Base-by-base conservation (phyloP, 2,797 vertebrate genomes). In the Diplodus sargus region DNA sequence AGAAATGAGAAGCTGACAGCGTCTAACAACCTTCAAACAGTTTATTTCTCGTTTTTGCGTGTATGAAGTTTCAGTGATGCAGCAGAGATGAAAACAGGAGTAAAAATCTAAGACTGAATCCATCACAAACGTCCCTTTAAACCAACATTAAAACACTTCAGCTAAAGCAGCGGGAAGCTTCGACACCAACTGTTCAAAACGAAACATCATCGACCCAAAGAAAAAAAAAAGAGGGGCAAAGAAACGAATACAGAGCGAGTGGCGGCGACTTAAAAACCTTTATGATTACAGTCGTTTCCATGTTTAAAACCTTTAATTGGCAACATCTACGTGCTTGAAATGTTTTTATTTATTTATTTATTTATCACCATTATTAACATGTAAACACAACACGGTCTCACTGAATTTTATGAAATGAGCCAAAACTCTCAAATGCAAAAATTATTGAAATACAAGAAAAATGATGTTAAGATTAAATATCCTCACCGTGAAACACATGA, bases 31-130 rank as follows among this genome's bases (percentile, higher is more conserved):
- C 92, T 96, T 96, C 94, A 96, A 95, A 83, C 96, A 87, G 93
- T 97, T 97, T 96, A 96, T 97, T 96, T 92, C 94, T 95, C 95
- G 61, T 71, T 79, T 90, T 94, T 96, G 95, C 95, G 95, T 96
- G 94, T 95, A 96, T 96, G 96, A 97, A 96, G 95, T 91, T 94
- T 96, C 95, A 96, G 95, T 95, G 94, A 96, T 90, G 89, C 91
- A 94, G 97, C 95, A 96, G 94, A 96, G 95, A 96, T 72, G 76
- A 89, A 77, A 76, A 89, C 86, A 86, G 75, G 82, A 90, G 68
- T 73, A 83, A 96, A 95, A 96, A 95, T 93, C 95, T 94, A 94
- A 95, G 95, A 96, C 93, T 92, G 80, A 96, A 96, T 93, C 91
- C 89, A 16, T 69, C 71, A 34, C 64, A 68, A 30, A 60, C 68